phyloP scores from a whole-genome alignment of 2,888 invertebrate genomes.

The Drosophila paranaensis region DNA sequence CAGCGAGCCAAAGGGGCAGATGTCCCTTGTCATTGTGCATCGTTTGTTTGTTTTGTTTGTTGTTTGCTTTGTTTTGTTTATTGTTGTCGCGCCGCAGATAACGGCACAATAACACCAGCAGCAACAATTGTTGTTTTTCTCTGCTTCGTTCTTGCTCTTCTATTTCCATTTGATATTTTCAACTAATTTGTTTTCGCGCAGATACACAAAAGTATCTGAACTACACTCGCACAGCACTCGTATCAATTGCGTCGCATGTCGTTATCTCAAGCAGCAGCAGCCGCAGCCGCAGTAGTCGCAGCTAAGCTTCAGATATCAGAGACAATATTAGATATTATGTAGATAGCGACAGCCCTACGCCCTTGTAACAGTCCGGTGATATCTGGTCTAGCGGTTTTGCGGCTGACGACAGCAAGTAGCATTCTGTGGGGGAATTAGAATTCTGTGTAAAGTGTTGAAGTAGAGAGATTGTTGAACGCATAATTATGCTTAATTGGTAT shows the following conservation, averaged over 20 bases:
- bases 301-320: slow-evolving; percentile 45
- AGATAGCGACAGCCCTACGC: slow-evolving; percentile 34
- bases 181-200: slow-evolving; percentile 56
- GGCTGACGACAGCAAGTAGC: background rate
- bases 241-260: slow-evolving; percentile 68
- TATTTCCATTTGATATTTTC: slow-evolving; percentile 8
- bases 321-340: slow-evolving; percentile 33
- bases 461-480: background rate
- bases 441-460: background rate
- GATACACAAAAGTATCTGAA: slow-evolving; percentile 53
- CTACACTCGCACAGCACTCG: slow-evolving; percentile 25
- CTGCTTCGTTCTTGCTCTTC: background rate
- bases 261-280: slow-evolving; percentile 54
- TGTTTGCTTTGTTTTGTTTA: slow-evolving; percentile 45
- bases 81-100: slow-evolving; percentile 61
- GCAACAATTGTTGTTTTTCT: slow-evolving; percentile 38
- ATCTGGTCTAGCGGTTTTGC: slow-evolving; percentile 20
- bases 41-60: slow-evolving; percentile 63
- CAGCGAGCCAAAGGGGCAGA: slow-evolving; percentile 27
- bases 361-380: slow-evolving; percentile 21
- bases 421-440: background rate
- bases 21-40: slow-evolving; percentile 54
- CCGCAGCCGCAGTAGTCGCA: slow-evolving; percentile 21
- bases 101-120: slow-evolving; percentile 28
- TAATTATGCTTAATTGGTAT: slow-evolving; percentile 1